Evolutionary conservation across 2,888 invertebrate genomes (phyloP), one percentile per base, ranked within the genome.

Genomic region (Dicycla oo): DNA sequence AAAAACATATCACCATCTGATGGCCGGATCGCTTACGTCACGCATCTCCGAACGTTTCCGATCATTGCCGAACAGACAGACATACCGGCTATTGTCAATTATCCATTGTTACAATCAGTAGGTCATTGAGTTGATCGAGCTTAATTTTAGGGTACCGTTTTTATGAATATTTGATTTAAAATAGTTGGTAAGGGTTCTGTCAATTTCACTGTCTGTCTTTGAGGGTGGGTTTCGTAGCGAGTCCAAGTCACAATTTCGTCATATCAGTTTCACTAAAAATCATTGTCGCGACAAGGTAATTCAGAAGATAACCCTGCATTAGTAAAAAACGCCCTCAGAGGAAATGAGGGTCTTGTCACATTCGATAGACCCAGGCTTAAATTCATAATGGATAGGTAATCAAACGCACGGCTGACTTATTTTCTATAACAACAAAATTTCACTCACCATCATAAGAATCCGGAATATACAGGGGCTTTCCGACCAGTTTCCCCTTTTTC

Each of bases 391-490:
- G 18, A 26, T 11, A 26, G 38, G 15, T 11, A 51, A 10, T 8
- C 11, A 30, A 30, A 38, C 38, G n/a, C 47, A 67, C 23, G 40
- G 15, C 47, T 3, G 23, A 40, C 47, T 30, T 72, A 20, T 0
- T 34, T 15, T 26, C 26, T 26, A 23, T 0, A 40, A 43, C 8
- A 45, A 23, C 15, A 72, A 73, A 60, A 40, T 8, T 30, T 23
- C 40, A 95, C 96, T 96, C 84, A 97, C 97, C 97, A 92, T 97
- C 96, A 92, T 97, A 97, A 82, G 97, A 97, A 90, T 97, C 97
- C 80, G 97, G 97, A 89, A 97, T 97, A 86, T 97, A 97, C 78
- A 97, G 91, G 70, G 97, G 95, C 81, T 97, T 96, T 26, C 96
- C 96, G 23, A 97, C 96, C 81, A 96, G 88, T 88, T 96, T 97